Base-by-base conservation (phyloP, 2,888 invertebrate genomes). In the Trissolcus brochymenae region DNA sequence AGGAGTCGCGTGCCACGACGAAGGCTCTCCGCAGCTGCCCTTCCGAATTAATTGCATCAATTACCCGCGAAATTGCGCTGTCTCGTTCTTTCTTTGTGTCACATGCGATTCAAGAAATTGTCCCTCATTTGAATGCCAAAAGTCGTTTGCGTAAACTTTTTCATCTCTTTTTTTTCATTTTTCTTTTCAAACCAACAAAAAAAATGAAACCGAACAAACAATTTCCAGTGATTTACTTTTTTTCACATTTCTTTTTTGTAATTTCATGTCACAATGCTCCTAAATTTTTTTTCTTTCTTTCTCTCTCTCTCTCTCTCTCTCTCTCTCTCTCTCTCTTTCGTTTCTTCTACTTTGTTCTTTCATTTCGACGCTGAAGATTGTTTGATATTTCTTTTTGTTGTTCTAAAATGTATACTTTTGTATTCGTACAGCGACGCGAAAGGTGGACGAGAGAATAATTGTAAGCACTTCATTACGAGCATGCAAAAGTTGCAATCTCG, bases 11-110 rank as follows among this genome's bases (percentile, higher is more conserved):
- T 70, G 70, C 61, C 76, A 54, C 35, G 35, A 35, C 35, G 35
- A 35, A 35, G 70, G 65, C 68, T 59, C 17, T 59, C 14, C 49
- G 66, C 76, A 76, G 76, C 76, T 71, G 76, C 71, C 67, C 54
- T 50, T 51, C 49, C 67, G 67, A 76, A 76, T 76, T 76, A 76
- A 76, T 76, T 72, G 71, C 71, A 49, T 40, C 71, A 76, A 76
- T 76, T 76, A 76, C 53, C 53, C 76, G 71, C 71, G 71, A 72
- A 71, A 76, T 64, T 72, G 76, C 59, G 29, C 50, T 53, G 19
- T 56, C 56, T 55, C 43, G 51, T 40, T 53, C 53, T 17, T 2
- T 16, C 29, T 4, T 46, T 59, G 19, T 57, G 25, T 56, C n/a
- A 25, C 17, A 66, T 66, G 50, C 64, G 55, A 54, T 59, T 72